Evolutionary conservation across 2,888 invertebrate genomes (phyloP), one percentile per base, ranked within the genome.

Genomic region (Macrosoma leucophasiata): DNA sequence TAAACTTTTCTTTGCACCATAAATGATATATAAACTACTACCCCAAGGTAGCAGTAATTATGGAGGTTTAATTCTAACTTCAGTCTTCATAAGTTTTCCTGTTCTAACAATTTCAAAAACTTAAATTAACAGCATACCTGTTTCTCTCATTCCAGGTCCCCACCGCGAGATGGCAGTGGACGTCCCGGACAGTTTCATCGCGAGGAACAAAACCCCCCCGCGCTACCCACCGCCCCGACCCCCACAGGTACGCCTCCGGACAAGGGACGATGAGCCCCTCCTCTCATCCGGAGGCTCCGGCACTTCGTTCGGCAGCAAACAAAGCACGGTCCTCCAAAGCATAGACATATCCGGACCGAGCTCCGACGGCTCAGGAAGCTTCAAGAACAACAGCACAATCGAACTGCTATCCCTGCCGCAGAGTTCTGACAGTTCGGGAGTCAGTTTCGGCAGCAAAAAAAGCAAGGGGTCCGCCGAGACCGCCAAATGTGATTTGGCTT

Each of bases 131-230:
- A n/a, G n/a, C 13, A 19, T 28, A 27, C 18, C 24, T 18, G 13
- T 25, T 31, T 43, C 2, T 46, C 37, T 26, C 24, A 20, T 81
- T 85, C 44, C 79, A 87, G 92, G 93, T 76, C 94, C 95, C 65
- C 97, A 97, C 88, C 91, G 97, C 71, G 98, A 98, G 90, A 96
- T 97, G 95, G 96, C 98, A 71, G 97, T 98, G 76, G 98, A 98
- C 85, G 97, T 97, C 61, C 98, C 98, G 64, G 96, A 96, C 73
- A 92, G 92, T 60, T 96, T 96, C 86, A 91, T 95, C 63, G 95
- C 93, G 52, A 87, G 93, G 61, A 93, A 92, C 78, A 96, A 96
- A 85, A 95, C 95, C 48, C 94, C 95, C 23, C 96, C 96, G 20
- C 88, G 95, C 59, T 96, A 94, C 87, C 94, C 94, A 45, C 93